phyloP scores from a whole-genome alignment of 30 jellyfish, hydroid and myxozoan genomes.

The Chironex yamaguchii region DNA sequence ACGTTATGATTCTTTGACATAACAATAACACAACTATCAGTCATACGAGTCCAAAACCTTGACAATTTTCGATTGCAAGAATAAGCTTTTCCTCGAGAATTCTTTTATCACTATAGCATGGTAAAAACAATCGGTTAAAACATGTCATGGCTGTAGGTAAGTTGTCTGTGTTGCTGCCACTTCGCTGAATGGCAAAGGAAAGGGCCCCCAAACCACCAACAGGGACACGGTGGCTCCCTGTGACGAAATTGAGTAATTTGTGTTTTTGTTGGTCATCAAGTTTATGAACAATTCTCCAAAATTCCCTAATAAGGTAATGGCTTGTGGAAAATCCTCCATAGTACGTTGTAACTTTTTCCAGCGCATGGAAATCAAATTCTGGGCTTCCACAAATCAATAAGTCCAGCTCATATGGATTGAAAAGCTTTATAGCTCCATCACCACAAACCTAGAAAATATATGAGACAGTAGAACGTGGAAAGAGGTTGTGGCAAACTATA shows the following conservation, averaged over 20 bases:
- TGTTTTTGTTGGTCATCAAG: slow-evolving; percentile 78
- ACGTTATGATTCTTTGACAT: no score
- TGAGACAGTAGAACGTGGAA: not conserved
- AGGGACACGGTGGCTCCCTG: slow-evolving; percentile 98
- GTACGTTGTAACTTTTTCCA: slow-evolving; percentile 84
- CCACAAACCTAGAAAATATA: slow-evolving; percentile 77
- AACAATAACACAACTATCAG: no score
- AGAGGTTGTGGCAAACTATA: no score
- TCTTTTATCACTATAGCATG: slow-evolving; percentile 60
- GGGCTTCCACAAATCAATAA: slow-evolving; percentile 93
- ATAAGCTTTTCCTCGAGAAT: slow-evolving; percentile 77
- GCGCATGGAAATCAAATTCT: slow-evolving; percentile 82
- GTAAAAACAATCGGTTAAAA: slow-evolving; percentile 84
- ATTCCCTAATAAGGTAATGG: slow-evolving; percentile 71
- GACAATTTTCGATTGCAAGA: slow-evolving; percentile 86
- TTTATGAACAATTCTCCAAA: slow-evolving; percentile 80
- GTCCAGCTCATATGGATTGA: slow-evolving; percentile 94
- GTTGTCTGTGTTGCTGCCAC: slow-evolving; percentile 90
- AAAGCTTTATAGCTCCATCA: slow-evolving; percentile 77
- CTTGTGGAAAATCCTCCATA: slow-evolving; percentile 74
- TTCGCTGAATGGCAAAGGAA: slow-evolving; percentile 80
- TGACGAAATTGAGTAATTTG: slow-evolving; percentile 82
- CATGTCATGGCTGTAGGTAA: slow-evolving; percentile 97
- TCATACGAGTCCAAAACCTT: slow-evolving; percentile 94
- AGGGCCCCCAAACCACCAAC: slow-evolving; percentile 83